phyloP scores from a whole-genome alignment of 2,797 vertebrate genomes.

The Anabas testudineus region DNA sequence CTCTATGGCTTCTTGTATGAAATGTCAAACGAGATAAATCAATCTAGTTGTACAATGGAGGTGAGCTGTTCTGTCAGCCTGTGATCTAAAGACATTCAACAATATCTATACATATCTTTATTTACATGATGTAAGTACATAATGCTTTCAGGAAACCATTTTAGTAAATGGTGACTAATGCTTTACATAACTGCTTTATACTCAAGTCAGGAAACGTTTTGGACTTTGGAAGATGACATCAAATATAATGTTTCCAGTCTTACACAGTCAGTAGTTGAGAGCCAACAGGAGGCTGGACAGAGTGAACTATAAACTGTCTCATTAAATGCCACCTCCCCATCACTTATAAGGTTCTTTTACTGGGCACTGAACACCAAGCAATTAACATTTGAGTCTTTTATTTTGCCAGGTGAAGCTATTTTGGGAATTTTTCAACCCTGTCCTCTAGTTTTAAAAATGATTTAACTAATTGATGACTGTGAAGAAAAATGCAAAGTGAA shows the following conservation, averaged over 20 bases:
- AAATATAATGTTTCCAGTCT: constrained; percentile 11
- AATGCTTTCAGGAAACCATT: constrained; percentile 11
- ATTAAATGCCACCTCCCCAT: constrained; percentile 35
- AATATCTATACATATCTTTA: no score
- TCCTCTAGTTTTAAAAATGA: constrained; percentile 16
- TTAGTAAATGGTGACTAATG: constrained; percentile 10
- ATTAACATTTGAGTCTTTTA: constrained; percentile 58
- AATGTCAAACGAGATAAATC: not conserved
- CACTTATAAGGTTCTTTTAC: constrained; percentile 35
- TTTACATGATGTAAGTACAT: not conserved
- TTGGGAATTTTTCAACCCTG: constrained; percentile 9
- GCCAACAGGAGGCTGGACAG: constrained; percentile 11
- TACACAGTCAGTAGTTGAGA: constrained; percentile 24
- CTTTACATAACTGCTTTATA: not conserved
- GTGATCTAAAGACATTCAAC: not conserved
- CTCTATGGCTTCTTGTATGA: not conserved
- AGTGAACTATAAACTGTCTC: constrained; percentile 29
- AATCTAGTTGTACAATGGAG: not conserved
- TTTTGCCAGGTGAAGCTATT: constrained; percentile 34
- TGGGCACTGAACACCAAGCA: constrained; percentile 53
- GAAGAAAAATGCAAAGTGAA: constrained; percentile 1
- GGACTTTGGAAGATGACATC: constrained; percentile 6
- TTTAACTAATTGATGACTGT: constrained; percentile 15
- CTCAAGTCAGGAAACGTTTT: constrained; percentile 12
- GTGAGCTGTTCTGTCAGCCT: not conserved